phyloP scores from a whole-genome alignment of 2,888 invertebrate genomes.

The Chymomyza caudatula region DNA sequence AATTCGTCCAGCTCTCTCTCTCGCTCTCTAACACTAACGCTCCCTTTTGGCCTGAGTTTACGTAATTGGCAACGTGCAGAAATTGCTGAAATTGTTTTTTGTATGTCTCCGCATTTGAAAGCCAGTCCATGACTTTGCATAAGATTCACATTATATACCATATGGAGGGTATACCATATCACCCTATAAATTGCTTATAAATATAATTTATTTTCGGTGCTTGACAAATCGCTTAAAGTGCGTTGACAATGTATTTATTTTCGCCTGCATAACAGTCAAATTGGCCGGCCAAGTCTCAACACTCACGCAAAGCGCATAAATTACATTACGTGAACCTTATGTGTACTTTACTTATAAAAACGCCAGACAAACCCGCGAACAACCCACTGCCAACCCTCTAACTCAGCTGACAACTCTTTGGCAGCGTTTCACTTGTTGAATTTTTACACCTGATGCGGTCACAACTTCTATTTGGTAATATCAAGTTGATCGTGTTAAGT shows the following conservation, averaged over 20 bases:
- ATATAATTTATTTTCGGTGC: conserved; percentile 1
- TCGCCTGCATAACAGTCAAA: background rate
- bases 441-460: conserved; percentile 19
- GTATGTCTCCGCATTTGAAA: conserved; percentile 44
- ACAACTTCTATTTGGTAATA: conserved; percentile 35
- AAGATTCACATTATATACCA: conserved; percentile 49
- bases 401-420: background rate
- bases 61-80: conserved; percentile 69
- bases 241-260: background rate
- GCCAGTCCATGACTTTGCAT: conserved; percentile 69
- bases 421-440: conserved; percentile 5
- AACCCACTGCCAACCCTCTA: background rate
- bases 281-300: conserved; percentile 39
- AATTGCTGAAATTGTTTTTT: conserved; percentile 46
- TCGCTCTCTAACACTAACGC: background rate
- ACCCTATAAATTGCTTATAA: background rate
- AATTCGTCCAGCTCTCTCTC: conserved; percentile 63
- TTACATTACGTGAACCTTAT: conserved; percentile 48
- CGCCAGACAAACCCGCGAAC: background rate
- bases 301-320: conserved; percentile 66
- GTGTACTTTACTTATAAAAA: background rate
- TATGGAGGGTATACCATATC: background rate
- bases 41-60: conserved; percentile 28
- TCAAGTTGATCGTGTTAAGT: conserved; percentile 38
- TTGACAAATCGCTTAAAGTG: conserved; percentile 24